A percentile compares a stretch with the other conserved stretches of the same genome.
Conservation (phyloP, 2,797 vertebrate genomes). For the Brachyalestes nurse region DNA sequence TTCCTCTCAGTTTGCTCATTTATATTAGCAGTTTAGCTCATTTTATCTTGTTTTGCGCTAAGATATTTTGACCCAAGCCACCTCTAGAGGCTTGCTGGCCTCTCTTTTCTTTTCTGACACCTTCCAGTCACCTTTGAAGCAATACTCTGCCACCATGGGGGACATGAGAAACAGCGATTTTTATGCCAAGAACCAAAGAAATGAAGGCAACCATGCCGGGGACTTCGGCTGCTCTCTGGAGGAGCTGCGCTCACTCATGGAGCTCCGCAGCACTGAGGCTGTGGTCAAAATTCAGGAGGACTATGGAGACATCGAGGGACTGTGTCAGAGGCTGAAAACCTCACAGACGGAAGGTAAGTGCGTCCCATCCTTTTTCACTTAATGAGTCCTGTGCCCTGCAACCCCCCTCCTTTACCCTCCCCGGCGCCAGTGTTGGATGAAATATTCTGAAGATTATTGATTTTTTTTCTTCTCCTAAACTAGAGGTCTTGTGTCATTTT, state of each 20-base stretch:
- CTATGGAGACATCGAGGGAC: constrained; percentile 90
- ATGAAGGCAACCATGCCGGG: constrained; percentile 87
- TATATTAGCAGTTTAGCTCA: background rate
- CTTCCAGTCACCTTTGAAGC: constrained; percentile 50
- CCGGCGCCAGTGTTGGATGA: background rate
- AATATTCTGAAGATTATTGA: constrained; percentile 40
- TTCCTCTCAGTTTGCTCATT: constrained; percentile 44
- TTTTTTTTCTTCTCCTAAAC: constrained; percentile 38
- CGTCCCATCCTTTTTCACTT: background rate
- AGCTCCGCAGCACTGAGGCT: constrained; percentile 93
- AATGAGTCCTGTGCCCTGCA: background rate
- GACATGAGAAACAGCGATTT: constrained; percentile 99
- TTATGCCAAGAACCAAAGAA: constrained; percentile 99
- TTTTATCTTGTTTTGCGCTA: background rate
- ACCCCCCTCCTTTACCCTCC: background rate
- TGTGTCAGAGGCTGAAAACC: constrained; percentile 94
- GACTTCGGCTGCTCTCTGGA: constrained; percentile 92
- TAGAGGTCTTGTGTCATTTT: constrained; percentile 48
- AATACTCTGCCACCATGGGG: constrained; percentile 86
- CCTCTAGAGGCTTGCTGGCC: constrained; percentile 53
- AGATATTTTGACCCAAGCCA: constrained; percentile 52
- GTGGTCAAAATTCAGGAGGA: constrained; percentile 97
- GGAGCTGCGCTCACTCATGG: constrained; percentile 97
- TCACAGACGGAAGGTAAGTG: constrained; percentile 94
- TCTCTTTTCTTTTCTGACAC: constrained; percentile 37